Percentiles rank a stretch among this genome's conserved stretches.
Evolutionary conservation across 2,888 invertebrate genomes (phyloP).

Genomic region (Heliothis peltigera): DNA sequence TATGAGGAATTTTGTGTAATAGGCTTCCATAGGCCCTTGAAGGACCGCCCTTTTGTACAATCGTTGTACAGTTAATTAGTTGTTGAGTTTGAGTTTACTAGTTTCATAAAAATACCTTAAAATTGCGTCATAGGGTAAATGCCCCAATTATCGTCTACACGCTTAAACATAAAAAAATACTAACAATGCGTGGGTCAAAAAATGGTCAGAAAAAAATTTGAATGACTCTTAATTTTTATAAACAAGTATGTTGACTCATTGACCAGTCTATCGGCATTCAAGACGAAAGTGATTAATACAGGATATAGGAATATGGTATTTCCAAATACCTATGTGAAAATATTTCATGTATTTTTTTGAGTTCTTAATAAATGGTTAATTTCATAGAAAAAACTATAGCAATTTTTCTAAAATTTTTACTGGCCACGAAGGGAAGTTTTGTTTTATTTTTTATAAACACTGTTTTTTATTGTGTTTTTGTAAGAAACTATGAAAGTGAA

Average conservation of each 20-base stretch:
- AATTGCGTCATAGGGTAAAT: slow-evolving; percentile 15
- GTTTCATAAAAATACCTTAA: not conserved
- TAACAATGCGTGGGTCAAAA: slow-evolving; percentile 12
- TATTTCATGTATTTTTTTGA: not conserved
- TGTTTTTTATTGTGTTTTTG: too few species aligned
- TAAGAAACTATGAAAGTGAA: too few species aligned
- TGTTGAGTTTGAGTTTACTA: too few species aligned
- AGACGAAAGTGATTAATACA: slow-evolving; percentile 30
- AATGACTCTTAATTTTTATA: not conserved
- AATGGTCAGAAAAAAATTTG: slow-evolving; percentile 7
- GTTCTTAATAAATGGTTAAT: not conserved
- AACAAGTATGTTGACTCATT: slow-evolving; percentile 35
- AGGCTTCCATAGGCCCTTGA: too few species aligned
- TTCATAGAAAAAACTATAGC: too few species aligned
- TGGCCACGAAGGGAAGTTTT: too few species aligned
- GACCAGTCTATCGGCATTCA: slow-evolving; percentile 20
- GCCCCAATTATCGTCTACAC: not conserved
- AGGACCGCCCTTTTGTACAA: too few species aligned
- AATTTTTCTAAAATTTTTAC: too few species aligned
- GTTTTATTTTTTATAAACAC: too few species aligned
- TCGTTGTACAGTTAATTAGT: too few species aligned
- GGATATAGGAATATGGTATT: not conserved
- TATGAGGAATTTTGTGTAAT: not conserved
- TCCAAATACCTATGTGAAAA: not conserved
- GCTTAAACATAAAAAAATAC: not conserved